A percentile compares a stretch with the other conserved stretches of the same genome.
phyloP scores from a whole-genome alignment of 1,140 invertebrate species.

The Megalopta genalis region DNA sequence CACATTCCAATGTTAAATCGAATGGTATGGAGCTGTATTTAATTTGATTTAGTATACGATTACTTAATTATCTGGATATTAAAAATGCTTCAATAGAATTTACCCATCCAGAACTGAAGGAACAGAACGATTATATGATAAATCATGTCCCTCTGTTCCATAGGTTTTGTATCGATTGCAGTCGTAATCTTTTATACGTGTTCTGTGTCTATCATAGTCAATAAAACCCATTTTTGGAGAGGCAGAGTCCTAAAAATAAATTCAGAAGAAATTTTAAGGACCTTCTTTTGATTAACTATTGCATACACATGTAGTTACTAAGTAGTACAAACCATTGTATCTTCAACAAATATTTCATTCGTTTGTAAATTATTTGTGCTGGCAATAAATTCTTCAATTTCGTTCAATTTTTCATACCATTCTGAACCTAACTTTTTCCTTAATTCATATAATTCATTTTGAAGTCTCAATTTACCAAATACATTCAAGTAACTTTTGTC shows the following conservation, averaged over 20 bases:
- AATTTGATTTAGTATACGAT: slow-evolving; percentile 4
- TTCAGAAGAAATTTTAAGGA: neutral
- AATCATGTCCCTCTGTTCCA: slow-evolving; percentile 5
- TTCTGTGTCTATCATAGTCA: slow-evolving; percentile 21
- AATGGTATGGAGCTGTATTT: slow-evolving; percentile 61
- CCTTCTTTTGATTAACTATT: neutral
- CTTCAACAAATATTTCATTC: slow-evolving; percentile 10
- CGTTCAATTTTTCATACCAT: slow-evolving; percentile 67
- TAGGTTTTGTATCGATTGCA: neutral
- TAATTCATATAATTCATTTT: slow-evolving; percentile 67
- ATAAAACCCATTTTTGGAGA: slow-evolving; percentile 17
- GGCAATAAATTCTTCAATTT: slow-evolving; percentile 64
- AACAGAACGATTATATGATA: slow-evolving; percentile 10
- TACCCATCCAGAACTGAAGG: slow-evolving; percentile 57
- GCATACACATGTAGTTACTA: neutral
- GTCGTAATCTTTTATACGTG: slow-evolving; percentile 28
- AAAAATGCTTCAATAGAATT: neutral
- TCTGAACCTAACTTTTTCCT: slow-evolving; percentile 58
- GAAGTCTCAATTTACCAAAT: slow-evolving; percentile 66
- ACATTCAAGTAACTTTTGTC: slow-evolving; percentile 61
- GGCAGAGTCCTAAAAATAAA: slow-evolving; percentile 28
- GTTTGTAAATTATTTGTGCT: slow-evolving; percentile 27
- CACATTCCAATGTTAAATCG: slow-evolving; percentile 60
- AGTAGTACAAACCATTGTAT: slow-evolving; percentile 22
- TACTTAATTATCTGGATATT: neutral